Evolutionary conservation across 2,888 invertebrate species (phyloP).

Genomic region (Drosophila recens): DNA sequence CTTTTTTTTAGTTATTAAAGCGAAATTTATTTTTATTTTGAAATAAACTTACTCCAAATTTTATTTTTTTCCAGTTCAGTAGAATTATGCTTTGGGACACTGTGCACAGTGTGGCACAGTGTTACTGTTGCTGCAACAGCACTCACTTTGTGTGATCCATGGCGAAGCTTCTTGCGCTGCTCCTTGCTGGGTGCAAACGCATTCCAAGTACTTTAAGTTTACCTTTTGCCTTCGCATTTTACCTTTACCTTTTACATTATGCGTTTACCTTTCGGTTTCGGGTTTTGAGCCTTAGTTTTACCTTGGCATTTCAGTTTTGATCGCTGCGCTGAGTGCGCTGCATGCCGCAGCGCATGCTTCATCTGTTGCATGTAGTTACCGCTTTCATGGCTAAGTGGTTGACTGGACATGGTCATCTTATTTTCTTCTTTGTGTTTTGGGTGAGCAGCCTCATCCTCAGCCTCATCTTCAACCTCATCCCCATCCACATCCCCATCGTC

Average conservation of each 20-base stretch:
- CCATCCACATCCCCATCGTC: conserved; percentile 14
- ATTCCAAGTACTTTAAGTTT: conserved; percentile 72
- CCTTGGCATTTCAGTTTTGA: conserved; percentile 63
- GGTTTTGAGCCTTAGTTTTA: conserved; percentile 56
- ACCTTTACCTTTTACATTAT: conserved; percentile 37
- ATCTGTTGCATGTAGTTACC: conserved; percentile 81
- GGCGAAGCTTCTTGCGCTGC: conserved; percentile 45
- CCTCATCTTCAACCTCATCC: conserved; percentile 6
- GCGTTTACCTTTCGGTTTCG: conserved; percentile 48
- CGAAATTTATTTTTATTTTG: neutral
- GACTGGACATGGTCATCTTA: conserved; percentile 77
- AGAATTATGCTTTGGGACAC: conserved; percentile 7
- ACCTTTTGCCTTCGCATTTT: conserved; percentile 37
- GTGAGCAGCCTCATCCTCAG: conserved; percentile 39
- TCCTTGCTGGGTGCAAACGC: conserved; percentile 56
- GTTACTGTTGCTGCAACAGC: conserved; percentile 44
- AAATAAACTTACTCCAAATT: too few species aligned
- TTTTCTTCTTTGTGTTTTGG: conserved; percentile 51
- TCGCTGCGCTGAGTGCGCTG: conserved; percentile 62
- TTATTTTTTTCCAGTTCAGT: neutral
- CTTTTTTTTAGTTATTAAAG: too few species aligned
- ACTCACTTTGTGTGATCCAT: conserved; percentile 75
- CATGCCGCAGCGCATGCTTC: conserved; percentile 79
- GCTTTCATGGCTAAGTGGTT: conserved; percentile 81
- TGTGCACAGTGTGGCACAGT: conserved; percentile 25